Base-by-base conservation (phyloP, 2,888 invertebrate genomes). In the Anagyrus pseudococci region DNA sequence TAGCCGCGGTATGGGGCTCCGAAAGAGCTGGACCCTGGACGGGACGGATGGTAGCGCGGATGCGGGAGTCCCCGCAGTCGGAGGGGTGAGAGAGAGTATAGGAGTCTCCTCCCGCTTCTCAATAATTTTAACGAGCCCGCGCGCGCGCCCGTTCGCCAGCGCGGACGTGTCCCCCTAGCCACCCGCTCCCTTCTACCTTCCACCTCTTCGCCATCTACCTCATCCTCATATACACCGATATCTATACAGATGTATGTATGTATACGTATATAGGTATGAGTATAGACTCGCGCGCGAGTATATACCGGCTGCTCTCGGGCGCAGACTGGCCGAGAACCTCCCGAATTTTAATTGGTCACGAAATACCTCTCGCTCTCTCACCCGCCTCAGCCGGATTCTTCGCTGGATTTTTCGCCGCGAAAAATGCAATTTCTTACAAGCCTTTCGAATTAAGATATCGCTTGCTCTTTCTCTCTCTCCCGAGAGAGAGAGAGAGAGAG, bases 71-170 rank as follows among this genome's bases (percentile, higher is more conserved):
- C n/a, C n/a, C 4, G 10, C 29, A 10, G 4, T 29, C 10, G 6
- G 29, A 29, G 29, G 29, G 29, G 49, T 55, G 44, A 10, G 58
- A 50, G 22, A 41, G 26, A 61, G 50, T 23, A 43, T 8, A 17
- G 41, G 23, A 44, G 44, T 2, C 33, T 37, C 33, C n/a, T 33
- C 33, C 43, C 46, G 1, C 33, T 19, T 63, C 73, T 37, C 73
- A 77, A 78, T 78, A 75, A 77, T 77, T 77, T 77, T 77, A 78
- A 78, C 76, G 77, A 77, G 76, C 72, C 68, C 57, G 53, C 60
- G 64, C 59, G 61, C 48, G 50, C 8, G 33, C 4, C n/a, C n/a
- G n/a, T n/a, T n/a, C n/a, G n/a, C n/a, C n/a, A n/a, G n/a, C n/a
- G n/a, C n/a, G n/a, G n/a, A n/a, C n/a, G n/a, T n/a, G n/a, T n/a